These are phyloP conservation scores for Bradypodion pumilum DNA, from an alignment of 2,797 vertebrate genomes.

Conservation along the genomic window DNA sequence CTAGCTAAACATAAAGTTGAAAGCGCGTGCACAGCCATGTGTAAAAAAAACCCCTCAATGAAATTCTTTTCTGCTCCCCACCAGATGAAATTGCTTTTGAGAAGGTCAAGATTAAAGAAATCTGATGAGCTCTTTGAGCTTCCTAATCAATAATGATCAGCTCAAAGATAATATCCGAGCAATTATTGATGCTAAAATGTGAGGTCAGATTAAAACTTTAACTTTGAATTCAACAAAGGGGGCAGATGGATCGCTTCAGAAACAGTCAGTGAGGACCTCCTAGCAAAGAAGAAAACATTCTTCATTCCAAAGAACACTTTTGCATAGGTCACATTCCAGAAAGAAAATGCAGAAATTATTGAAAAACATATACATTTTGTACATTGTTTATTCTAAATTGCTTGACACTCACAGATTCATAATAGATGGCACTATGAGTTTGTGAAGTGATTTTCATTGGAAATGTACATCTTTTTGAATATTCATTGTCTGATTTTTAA, in stretches of 20 bases:
- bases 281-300: not conserved
- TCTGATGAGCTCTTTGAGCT: not conserved
- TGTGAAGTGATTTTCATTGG: too few species aligned
- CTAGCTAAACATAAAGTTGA: too few species aligned
- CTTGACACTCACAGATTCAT: too few species aligned
- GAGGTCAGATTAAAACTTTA: not conserved
- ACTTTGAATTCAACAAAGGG: not conserved
- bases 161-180: not conserved
- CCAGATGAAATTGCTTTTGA: not conserved
- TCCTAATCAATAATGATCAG: not conserved
- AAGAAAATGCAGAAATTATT: not conserved
- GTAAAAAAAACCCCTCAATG: too few species aligned
- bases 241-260: not conserved
- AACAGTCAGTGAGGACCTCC: not conserved
- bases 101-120: not conserved
- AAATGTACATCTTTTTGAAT: too few species aligned
- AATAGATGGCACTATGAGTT: too few species aligned
- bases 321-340: not conserved
- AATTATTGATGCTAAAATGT: not conserved
- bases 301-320: not conserved
- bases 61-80: not conserved
- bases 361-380: too few species aligned
- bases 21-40: too few species aligned
- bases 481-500: too few species aligned
- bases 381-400: too few species aligned